Evolutionary conservation across 2,113 vertebrate genomes (phyloP).

Genomic region (Panurus biarmicus): DNA sequence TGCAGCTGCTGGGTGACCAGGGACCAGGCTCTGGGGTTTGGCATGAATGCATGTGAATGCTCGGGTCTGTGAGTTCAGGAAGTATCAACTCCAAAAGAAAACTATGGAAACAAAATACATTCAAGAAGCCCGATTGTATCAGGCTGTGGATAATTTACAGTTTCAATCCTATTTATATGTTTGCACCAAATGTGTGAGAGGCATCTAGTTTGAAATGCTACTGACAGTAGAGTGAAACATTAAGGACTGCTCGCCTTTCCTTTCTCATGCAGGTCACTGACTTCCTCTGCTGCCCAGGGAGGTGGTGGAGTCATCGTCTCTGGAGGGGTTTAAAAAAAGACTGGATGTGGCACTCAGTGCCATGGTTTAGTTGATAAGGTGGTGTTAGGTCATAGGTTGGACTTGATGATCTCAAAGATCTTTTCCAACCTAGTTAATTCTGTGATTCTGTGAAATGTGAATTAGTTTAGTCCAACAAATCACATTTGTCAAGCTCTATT

Average conservation of each 20-base stretch:
- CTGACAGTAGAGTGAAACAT: background rate
- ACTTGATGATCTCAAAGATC: background rate
- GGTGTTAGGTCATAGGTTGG: background rate
- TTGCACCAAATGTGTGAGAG: background rate
- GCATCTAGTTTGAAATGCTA: background rate
- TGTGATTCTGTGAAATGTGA: background rate
- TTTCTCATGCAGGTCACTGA: background rate
- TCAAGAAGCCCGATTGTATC: background rate
- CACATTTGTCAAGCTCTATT: background rate
- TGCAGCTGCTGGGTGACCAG: background rate
- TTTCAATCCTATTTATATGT: background rate
- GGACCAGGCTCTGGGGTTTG: background rate
- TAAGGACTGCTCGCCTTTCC: background rate
- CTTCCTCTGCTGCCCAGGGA: background rate
- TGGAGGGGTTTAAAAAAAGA: background rate
- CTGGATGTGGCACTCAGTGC: background rate
- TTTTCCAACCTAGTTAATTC: background rate
- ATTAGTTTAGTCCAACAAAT: background rate
- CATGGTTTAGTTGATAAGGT: background rate
- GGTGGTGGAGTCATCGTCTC: background rate
- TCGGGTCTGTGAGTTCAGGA: background rate
- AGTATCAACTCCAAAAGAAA: background rate
- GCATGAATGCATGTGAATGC: rapidly evolving
- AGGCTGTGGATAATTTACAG: background rate
- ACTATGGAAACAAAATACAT: background rate